A percentile compares a stretch with the other conserved stretches of the same genome.
Conservation (phyloP, 1,140 invertebrate genomes). For the Lineus longissimus region DNA sequence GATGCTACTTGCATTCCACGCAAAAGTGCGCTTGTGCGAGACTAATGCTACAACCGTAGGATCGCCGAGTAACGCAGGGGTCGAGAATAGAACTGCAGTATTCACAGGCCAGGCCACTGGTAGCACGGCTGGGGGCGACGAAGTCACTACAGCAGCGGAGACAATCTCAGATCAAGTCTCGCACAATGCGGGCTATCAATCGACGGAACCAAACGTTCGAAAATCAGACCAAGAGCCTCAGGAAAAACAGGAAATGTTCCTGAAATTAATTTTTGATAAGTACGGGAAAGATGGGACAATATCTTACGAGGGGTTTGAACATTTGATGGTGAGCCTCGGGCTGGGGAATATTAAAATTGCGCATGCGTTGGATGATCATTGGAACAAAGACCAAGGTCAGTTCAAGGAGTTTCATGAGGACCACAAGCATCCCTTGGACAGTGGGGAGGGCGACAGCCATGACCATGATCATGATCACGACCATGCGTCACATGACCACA, state of each 20-base stretch:
- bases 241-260: not conserved
- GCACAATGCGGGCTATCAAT: too few species aligned
- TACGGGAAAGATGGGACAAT: slow-evolving; percentile 5
- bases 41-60: too few species aligned
- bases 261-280: not conserved
- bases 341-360: slow-evolving; percentile 2
- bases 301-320: slow-evolving; percentile 2
- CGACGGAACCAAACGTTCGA: too few species aligned
- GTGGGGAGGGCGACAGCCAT: not conserved
- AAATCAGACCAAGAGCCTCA: not conserved
- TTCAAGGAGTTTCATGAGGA: slow-evolving; percentile 4
- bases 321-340: not conserved
- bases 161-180: too few species aligned
- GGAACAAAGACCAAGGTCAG: not conserved
- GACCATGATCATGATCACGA: slow-evolving; percentile 5
- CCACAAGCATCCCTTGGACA: not conserved
- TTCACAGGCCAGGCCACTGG: too few species aligned
- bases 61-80: too few species aligned
- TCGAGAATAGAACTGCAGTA: too few species aligned
- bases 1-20: too few species aligned
- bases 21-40: too few species aligned
- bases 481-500: not conserved
- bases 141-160: too few species aligned
- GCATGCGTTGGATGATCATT: not conserved
- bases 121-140: too few species aligned